phyloP scores from a whole-genome alignment of 1,140 invertebrate genomes.

The Philopotamus ludificatus region DNA sequence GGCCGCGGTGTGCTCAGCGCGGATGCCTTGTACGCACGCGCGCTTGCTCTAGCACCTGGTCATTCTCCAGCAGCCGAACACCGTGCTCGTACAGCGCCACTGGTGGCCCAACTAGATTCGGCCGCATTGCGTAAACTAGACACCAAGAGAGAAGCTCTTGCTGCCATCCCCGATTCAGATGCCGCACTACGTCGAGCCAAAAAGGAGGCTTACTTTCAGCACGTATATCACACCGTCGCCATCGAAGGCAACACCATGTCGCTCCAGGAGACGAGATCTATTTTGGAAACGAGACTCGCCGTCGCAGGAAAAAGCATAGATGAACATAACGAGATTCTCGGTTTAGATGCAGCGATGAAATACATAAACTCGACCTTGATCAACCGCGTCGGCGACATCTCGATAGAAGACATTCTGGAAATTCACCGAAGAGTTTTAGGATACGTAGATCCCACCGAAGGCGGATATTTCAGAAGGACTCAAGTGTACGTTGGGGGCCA shows the following conservation, averaged over 20 bases:
- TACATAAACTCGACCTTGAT: conserved; percentile 92
- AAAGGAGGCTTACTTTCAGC: conserved; percentile 91
- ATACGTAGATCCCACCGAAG: conserved; percentile 86
- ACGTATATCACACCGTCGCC: conserved; percentile 96
- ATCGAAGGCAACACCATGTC: conserved; percentile 98
- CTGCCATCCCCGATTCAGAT: conserved; percentile 77
- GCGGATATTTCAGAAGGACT: conserved; percentile 77
- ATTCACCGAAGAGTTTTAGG: conserved; percentile 92
- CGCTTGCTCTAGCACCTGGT: conserved; percentile 78
- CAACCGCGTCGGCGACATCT: conserved; percentile 70
- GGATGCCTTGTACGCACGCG: conserved; percentile 83
- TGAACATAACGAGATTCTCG: conserved; percentile 96
- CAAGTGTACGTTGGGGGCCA: conserved; percentile 93
- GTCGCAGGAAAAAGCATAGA: conserved; percentile 92
- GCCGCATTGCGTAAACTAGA: conserved; percentile 79
- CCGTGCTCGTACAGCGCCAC: conserved; percentile 76
- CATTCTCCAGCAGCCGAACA: conserved; percentile 80
- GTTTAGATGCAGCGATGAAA: conserved; percentile 91
- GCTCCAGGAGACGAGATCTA: conserved; percentile 85
- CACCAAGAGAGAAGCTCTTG: conserved; percentile 78
- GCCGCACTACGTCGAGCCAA: conserved; percentile 81
- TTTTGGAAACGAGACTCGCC: conserved; percentile 91
- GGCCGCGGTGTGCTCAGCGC: conserved; percentile 85
- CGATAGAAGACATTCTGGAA: conserved; percentile 84
- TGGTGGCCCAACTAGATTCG: conserved; percentile 90